phyloP scores from a whole-genome alignment of 2,888 invertebrate species.

The Protophormia terraenovae region DNA sequence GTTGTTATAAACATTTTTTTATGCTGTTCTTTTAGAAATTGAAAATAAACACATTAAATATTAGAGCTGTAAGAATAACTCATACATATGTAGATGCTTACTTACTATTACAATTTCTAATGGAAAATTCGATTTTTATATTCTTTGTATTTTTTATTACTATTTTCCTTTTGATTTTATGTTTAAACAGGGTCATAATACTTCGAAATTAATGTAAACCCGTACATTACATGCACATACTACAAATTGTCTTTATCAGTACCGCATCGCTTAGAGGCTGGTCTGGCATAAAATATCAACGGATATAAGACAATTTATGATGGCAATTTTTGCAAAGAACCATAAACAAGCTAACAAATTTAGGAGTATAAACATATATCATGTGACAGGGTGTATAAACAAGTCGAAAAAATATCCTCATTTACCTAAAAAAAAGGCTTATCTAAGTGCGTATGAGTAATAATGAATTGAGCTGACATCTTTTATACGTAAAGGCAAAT shows the following conservation, averaged over 20 bases:
- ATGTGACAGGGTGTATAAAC: not conserved
- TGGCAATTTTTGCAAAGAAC: not conserved
- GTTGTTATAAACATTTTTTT: not conserved
- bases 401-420: too few species aligned
- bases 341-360: not conserved
- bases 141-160: not conserved
- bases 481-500: too few species aligned
- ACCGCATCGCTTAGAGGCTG: not conserved
- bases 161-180: not conserved
- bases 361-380: not conserved
- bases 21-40: not conserved
- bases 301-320: not conserved
- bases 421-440: too few species aligned
- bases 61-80: not conserved
- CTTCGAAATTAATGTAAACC: not conserved
- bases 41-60: slow-evolving; percentile 23
- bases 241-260: not conserved
- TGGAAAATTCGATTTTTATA: not conserved
- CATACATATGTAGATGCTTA: not conserved
- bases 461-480: too few species aligned
- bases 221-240: not conserved
- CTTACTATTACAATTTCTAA: not conserved
- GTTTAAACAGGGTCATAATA: not conserved
- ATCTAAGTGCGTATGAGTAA: too few species aligned
- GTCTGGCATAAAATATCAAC: not conserved